Evolutionary conservation across 2,113 vertebrate genomes (phyloP), one percentile per base, ranked within the genome.

Genomic region (Plecturocebus donacophilus): DNA sequence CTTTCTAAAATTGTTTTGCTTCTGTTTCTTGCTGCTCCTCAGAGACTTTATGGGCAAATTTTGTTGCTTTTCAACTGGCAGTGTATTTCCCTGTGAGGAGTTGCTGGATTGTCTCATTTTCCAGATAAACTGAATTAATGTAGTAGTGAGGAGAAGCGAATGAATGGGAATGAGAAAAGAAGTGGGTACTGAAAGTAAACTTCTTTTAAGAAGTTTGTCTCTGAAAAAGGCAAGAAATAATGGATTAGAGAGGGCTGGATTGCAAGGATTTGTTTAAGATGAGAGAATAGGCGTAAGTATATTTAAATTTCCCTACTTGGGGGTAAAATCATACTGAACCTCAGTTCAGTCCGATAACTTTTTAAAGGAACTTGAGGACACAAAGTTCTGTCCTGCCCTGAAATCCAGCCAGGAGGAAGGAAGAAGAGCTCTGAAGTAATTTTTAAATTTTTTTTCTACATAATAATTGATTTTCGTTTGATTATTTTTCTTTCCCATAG

Each of bases 91-190:
- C 49, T 73, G 20, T 58, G 52, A 75, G 91, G 42, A 23, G 23
- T 79, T 93, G 38, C 58, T 95, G 40, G 25, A 61, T 80, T 80
- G 93, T 93, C 45, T 87, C 30, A 13, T 94, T 80, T 91, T 81
- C 35, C 77, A 66, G 49, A 38, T 85, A 77, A 83, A 90, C 54
- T 80, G 8, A 80, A 56, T 64, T 61, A 80, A n/a, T 73, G 35
- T 17, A 80, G 16, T 66, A 87, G 30, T 87, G 8, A 93, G 38
- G 81, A 68, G 16, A 77, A 68, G 21, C 70, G n/a, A 82, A n/a
- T 91, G 21, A 83, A 81, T 14, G 45, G 45, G 12, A 95, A 25
- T 42, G 19, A 23, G 32, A 38, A 77, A 56, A 92, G 25, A 87
- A 92, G 32, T 79, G 30, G 40, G 2, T 85, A 64, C 20, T 17